phyloP scores from a whole-genome alignment of 2,113 vertebrate genomes.

The Neolamprologus kungweensis region DNA sequence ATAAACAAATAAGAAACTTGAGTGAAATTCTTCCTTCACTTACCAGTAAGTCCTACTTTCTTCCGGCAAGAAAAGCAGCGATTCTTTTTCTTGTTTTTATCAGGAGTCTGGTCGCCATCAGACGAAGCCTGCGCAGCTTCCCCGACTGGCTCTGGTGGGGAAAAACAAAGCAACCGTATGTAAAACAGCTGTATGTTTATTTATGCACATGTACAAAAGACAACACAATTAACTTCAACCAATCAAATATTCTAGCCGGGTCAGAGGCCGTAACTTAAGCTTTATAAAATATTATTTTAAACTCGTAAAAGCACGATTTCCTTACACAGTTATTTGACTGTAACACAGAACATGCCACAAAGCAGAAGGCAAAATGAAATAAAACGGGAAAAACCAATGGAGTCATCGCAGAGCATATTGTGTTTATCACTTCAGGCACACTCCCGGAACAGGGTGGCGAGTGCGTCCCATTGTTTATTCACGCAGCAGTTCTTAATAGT shows the following conservation, averaged over 20 bases:
- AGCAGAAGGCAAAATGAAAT: background rate
- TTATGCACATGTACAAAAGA: background rate
- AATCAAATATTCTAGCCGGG: background rate
- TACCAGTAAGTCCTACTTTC: slow-evolving; percentile 88
- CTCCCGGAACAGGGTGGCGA: background rate
- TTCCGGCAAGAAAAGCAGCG: slow-evolving; percentile 86
- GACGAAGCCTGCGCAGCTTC: slow-evolving; percentile 72
- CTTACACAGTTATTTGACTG: background rate
- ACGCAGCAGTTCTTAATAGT: background rate
- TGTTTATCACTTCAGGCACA: background rate
- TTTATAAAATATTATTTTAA: background rate
- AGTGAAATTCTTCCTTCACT: slow-evolving; percentile 14
- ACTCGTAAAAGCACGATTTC: background rate
- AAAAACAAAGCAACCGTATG: background rate
- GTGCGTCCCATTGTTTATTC: background rate
- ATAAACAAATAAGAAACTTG: background rate
- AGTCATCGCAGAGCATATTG: background rate
- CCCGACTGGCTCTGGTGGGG: slow-evolving; percentile 60
- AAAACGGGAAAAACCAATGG: background rate
- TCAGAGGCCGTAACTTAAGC: background rate
- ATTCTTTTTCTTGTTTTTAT: slow-evolving; percentile 86
- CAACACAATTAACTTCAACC: background rate
- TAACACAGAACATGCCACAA: background rate
- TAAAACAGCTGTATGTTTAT: background rate
- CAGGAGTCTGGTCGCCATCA: slow-evolving; percentile 77